Base-by-base conservation (phyloP, 1,140 invertebrate genomes). In the Hycleus phaleratus region DNA sequence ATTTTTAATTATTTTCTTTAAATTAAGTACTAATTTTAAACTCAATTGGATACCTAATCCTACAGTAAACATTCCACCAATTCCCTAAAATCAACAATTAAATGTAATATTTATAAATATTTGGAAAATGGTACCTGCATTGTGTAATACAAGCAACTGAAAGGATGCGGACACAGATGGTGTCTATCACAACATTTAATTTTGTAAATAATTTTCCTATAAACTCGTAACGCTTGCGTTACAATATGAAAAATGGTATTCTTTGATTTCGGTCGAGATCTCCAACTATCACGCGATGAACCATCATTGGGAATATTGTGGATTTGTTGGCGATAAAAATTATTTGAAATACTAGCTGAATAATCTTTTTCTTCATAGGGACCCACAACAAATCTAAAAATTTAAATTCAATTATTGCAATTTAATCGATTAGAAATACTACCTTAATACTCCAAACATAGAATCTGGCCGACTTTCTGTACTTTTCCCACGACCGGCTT, bases 371-470 rank as follows among this genome's bases (percentile, higher is more conserved):
- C 81, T 69, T 87, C 85, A 61, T 81, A 76, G n/a, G 77, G 76
- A 49, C 83, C 83, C 63, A 85, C 75, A 61, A 85, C 74, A 66
- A 85, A 79, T 65, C 83, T 83, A 46, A 60, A 66, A 63, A 56
- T 58, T 8, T 60, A 48, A 49, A 25, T 32, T 40, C 45, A 52
- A 46, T 45, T 43, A 32, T 32, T 32, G 32, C 4, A 7, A 32
- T 32, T 5, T 5, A 32, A 32, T 32, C 32, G 32, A 7, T 32
- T 32, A 3, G 7, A 7, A 32, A 32, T 7, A 32, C 4, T 32
- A 83, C 82, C 78, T 81, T 38, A 87, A 70, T 52, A 87, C 74
- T 57, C 78, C 80, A 71, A 83, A 86, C 64, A 86, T 79, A 26
- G 83, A 80, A 71, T 86, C 85, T 42, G 73, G 71, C 48, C 77